Percentiles rank a stretch among this genome's conserved stretches.
Evolutionary conservation across 2,113 vertebrate genomes (phyloP).

Genomic region (Rattus rattus): DNA sequence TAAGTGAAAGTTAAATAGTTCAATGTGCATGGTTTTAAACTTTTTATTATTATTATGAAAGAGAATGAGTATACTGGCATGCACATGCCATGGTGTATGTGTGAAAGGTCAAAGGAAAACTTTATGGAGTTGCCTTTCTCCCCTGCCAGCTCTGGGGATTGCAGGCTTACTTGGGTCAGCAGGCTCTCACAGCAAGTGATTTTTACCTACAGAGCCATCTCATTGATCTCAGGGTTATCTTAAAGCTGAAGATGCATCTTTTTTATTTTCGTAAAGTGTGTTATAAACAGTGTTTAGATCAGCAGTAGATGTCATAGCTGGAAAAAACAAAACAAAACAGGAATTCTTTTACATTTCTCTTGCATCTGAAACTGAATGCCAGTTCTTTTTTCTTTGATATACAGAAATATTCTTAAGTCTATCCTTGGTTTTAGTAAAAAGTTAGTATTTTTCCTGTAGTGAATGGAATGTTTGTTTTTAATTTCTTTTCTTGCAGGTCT

Average conservation of each 20-base stretch:
- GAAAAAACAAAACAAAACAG: background rate
- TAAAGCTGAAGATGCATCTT: slow-evolving; percentile 27
- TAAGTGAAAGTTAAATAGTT: background rate
- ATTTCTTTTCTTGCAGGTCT: slow-evolving; percentile 82
- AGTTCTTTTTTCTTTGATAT: slow-evolving; percentile 29
- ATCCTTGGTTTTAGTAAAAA: slow-evolving; percentile 42
- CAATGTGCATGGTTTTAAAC: background rate
- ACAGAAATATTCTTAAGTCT: slow-evolving; percentile 22
- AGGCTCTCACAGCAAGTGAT: too few species aligned
- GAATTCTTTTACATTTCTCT: background rate
- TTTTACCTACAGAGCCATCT: background rate
- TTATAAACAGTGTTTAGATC: background rate
- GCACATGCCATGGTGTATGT: background rate
- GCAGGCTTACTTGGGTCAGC: background rate
- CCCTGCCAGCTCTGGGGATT: background rate
- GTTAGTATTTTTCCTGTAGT: slow-evolving; percentile 43
- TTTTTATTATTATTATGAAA: background rate
- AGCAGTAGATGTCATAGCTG: slow-evolving; percentile 47
- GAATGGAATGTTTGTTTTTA: slow-evolving; percentile 58
- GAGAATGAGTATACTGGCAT: background rate
- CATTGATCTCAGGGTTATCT: background rate
- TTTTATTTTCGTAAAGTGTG: slow-evolving; percentile 29
- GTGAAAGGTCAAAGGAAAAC: background rate
- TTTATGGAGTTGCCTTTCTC: background rate
- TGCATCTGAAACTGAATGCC: background rate